Percentiles rank a stretch among this genome's conserved stretches.
Evolutionary conservation across 2,888 invertebrate genomes (phyloP).

Genomic region (Epistrophella euchroma): DNA sequence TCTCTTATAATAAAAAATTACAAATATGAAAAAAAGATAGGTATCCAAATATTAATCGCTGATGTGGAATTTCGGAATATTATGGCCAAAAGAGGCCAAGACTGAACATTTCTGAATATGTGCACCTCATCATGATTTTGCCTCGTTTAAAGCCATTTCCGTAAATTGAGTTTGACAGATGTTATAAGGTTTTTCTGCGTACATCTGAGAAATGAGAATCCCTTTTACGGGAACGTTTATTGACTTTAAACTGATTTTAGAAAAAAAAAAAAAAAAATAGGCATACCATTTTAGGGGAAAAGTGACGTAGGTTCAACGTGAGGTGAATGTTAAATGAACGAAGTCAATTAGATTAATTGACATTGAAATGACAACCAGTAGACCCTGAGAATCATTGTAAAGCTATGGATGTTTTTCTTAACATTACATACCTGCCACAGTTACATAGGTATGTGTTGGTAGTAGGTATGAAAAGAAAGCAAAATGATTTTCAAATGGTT

Average conservation of each 20-base stretch:
- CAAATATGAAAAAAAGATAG: background rate
- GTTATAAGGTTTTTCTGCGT: constrained; percentile 1
- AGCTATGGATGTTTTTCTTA: background rate
- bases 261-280: constrained; percentile 10
- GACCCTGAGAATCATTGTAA: constrained; percentile 32
- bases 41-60: constrained; percentile 19
- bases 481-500: too few species aligned
- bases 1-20: constrained; percentile 10
- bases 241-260: constrained; percentile 54
- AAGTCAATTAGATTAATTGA: constrained; percentile 68
- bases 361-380: constrained; percentile 56
- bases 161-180: constrained; percentile 23
- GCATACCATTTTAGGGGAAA: constrained; percentile 23
- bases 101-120: constrained; percentile 15
- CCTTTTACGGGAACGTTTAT: constrained; percentile 55
- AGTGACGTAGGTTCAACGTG: constrained; percentile 58
- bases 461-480: too few species aligned
- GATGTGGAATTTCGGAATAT: constrained; percentile 40
- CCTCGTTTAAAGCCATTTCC: constrained; percentile 37
- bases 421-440: background rate
- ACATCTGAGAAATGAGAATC: constrained; percentile 18
- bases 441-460: too few species aligned
- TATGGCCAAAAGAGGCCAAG: too few species aligned
- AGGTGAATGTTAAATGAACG: constrained; percentile 52
- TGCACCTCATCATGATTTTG: constrained; percentile 11